Conservation (phyloP, 2,888 invertebrate genomes). For the Papilio protenor region DNA sequence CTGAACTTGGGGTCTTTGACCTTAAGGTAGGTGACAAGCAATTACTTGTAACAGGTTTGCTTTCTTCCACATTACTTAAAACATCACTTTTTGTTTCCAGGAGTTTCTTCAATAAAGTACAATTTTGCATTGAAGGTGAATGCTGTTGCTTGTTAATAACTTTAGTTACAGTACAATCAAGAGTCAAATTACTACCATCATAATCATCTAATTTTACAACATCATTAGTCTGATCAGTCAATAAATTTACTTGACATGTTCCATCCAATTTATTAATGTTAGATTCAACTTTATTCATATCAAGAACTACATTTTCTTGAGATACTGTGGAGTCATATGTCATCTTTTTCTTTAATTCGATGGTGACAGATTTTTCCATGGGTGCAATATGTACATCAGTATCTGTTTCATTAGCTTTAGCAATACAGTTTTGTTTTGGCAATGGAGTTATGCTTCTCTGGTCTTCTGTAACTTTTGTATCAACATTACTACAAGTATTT, state of each 20-base stretch:
- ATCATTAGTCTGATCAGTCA: constrained; percentile 19
- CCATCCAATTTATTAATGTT: constrained; percentile 44
- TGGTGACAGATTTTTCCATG: not conserved
- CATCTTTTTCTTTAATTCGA: constrained; percentile 24
- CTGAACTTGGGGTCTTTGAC: constrained; percentile 29
- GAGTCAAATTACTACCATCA: constrained; percentile 22
- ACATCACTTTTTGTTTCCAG: constrained; percentile 71
- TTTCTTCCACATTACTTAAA: constrained; percentile 57
- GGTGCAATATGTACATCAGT: not conserved
- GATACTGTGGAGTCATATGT: constrained; percentile 2
- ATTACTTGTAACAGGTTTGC: constrained; percentile 54
- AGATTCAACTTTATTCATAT: constrained; percentile 33
- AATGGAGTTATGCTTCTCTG: constrained; percentile 1
- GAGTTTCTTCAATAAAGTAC: constrained; percentile 75
- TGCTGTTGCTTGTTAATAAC: constrained; percentile 55
- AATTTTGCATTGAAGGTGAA: constrained; percentile 66
- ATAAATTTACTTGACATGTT: constrained; percentile 52
- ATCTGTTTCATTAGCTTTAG: constrained; percentile 43
- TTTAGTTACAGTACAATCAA: constrained; percentile 49
- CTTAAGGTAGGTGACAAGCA: constrained; percentile 49
- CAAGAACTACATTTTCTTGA: constrained; percentile 18
- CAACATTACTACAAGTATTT: constrained; percentile 12
- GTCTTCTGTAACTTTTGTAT: constrained; percentile 6
- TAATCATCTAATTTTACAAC: constrained; percentile 16
- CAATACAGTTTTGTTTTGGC: constrained; percentile 54